These are phyloP conservation scores for Mixornis gularis DNA, from an alignment of 2,113 vertebrate genomes.

Conservation along the genomic window DNA sequence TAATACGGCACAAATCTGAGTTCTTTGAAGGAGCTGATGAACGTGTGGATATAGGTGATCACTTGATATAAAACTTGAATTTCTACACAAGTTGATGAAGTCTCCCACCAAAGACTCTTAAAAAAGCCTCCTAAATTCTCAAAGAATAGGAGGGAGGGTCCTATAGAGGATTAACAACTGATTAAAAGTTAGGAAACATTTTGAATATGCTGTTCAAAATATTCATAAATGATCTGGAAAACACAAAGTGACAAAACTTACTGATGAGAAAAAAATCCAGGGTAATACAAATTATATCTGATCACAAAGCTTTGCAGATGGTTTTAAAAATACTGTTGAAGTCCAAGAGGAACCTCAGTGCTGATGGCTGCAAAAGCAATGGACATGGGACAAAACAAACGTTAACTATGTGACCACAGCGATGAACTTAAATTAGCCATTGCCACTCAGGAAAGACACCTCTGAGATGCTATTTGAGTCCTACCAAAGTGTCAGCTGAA, in stretches of 20 bases:
- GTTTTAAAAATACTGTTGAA: background rate
- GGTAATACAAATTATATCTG: background rate
- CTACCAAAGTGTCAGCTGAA: background rate
- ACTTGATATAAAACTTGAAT: background rate
- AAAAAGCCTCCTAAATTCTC: background rate
- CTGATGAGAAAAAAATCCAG: background rate
- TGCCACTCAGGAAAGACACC: background rate
- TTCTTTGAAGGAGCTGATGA: background rate
- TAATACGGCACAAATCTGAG: background rate
- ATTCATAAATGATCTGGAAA: background rate
- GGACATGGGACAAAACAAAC: background rate
- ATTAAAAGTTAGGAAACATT: background rate
- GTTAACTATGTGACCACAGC: background rate
- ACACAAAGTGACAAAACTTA: background rate
- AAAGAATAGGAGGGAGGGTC: background rate
- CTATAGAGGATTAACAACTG: background rate
- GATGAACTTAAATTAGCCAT: background rate
- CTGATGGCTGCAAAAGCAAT: background rate
- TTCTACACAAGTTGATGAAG: background rate
- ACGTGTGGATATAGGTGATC: background rate
- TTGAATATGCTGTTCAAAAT: background rate
- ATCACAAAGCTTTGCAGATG: background rate
- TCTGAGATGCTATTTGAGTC: background rate
- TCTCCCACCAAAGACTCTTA: background rate
- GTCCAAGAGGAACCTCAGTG: background rate